A percentile compares a stretch with the other conserved stretches of the same genome.
phyloP scores from a whole-genome alignment of 2,888 invertebrate species.

The Malthinus flaveolus region DNA sequence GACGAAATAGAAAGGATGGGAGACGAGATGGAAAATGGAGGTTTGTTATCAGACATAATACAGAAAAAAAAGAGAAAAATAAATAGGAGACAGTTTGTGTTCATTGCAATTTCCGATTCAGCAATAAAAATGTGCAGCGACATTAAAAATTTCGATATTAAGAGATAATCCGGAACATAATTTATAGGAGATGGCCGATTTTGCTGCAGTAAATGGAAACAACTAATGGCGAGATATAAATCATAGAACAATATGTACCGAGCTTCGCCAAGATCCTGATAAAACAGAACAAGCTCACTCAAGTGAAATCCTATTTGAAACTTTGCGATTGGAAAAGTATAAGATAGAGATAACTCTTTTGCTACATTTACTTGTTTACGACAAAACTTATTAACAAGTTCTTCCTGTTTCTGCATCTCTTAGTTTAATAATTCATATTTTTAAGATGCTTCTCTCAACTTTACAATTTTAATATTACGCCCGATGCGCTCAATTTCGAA shows the following conservation, averaged over 20 bases:
- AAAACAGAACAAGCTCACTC: slow-evolving; percentile 41
- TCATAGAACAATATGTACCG: slow-evolving; percentile 45
- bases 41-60: too few relatives aligned
- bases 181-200: slow-evolving; percentile 39
- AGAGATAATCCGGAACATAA: slow-evolving; percentile 31
- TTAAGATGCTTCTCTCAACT: slow-evolving; percentile 3
- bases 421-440: slow-evolving; percentile 25
- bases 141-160: slow-evolving; percentile 29
- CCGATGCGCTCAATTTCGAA: slow-evolving; percentile 18
- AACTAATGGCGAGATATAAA: slow-evolving; percentile 47
- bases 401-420: slow-evolving; percentile 17
- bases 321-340: slow-evolving; percentile 41
- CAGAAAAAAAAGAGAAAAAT: too few relatives aligned
- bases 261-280: slow-evolving; percentile 37
- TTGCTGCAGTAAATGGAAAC: slow-evolving; percentile 44
- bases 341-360: slow-evolving; percentile 28
- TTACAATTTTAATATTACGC: slow-evolving; percentile 9
- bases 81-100: background rate
- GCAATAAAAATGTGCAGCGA: slow-evolving; percentile 27
- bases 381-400: slow-evolving; percentile 30
- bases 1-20: too few relatives aligned
- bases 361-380: slow-evolving; percentile 29
- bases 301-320: slow-evolving; percentile 42
- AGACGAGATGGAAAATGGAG: too few relatives aligned
- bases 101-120: slow-evolving; percentile 23